These are phyloP conservation scores for Poecilobothrus nobilitatus DNA, from an alignment of 2,888 invertebrate species.

Conservation along the genomic window DNA sequence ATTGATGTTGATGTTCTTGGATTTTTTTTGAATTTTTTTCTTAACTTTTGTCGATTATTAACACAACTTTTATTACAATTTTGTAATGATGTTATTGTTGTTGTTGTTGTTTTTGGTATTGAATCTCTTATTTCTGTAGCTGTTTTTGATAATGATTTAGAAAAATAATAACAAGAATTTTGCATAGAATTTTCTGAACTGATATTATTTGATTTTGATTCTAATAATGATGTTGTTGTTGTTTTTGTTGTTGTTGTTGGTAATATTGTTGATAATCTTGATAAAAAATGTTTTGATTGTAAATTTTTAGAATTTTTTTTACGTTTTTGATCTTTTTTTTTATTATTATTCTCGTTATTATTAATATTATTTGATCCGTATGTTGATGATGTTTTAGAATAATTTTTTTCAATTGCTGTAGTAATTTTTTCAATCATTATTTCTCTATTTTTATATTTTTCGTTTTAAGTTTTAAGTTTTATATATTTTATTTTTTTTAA, in stretches of 20 bases:
- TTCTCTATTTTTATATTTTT: too few relatives aligned
- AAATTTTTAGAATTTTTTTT: too few relatives aligned
- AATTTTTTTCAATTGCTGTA: too few relatives aligned
- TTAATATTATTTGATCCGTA: not conserved
- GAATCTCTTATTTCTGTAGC: not conserved
- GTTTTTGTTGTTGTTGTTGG: too few relatives aligned
- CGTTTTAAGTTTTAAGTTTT: too few relatives aligned
- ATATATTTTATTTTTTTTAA: too few relatives aligned
- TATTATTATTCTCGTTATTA: not conserved
- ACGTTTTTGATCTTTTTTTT: too few relatives aligned
- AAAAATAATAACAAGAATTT: too few relatives aligned
- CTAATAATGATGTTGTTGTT: not conserved
- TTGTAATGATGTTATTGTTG: not conserved
- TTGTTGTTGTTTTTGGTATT: not conserved
- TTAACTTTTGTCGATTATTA: not conserved
- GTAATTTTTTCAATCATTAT: too few relatives aligned
- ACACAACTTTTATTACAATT: not conserved
- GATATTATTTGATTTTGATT: not conserved
- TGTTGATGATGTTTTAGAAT: not conserved
- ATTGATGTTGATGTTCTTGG: not conserved
- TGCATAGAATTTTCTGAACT: not conserved
- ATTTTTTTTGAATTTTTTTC: not conserved
- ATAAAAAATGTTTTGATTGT: too few relatives aligned
- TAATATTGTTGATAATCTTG: too few relatives aligned
- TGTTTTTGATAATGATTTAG: not conserved